A percentile compares a stretch with the other conserved stretches of the same genome.
Evolutionary conservation across 2,888 invertebrate species (phyloP).

Genomic region (Tipula helvola): DNA sequence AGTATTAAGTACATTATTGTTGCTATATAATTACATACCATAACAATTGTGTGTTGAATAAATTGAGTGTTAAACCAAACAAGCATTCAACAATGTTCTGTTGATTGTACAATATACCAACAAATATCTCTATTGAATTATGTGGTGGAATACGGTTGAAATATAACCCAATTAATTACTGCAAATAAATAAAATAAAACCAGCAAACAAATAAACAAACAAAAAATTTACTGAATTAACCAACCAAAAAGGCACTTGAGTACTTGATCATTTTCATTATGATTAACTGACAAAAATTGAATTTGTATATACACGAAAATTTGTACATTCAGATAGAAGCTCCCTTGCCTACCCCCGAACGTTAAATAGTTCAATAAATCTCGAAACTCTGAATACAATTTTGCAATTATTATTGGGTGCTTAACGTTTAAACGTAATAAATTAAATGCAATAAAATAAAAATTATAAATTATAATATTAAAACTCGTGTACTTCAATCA

Average conservation of each 20-base stretch:
- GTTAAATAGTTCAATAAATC: no score
- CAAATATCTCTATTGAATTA: neutral
- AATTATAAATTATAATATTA: neutral
- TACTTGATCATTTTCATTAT: neutral
- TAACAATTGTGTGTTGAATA: neutral
- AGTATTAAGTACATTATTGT: neutral
- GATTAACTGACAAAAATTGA: neutral
- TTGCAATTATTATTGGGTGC: neutral
- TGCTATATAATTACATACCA: neutral
- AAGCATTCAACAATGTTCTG: neutral
- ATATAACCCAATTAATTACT: neutral
- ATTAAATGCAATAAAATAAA: neutral
- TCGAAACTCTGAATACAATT: no score
- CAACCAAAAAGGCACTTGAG: neutral
- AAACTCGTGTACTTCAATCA: neutral
- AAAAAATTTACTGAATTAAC: neutral
- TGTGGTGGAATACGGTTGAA: neutral
- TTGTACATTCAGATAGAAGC: neutral
- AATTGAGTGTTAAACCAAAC: neutral
- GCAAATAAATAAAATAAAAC: neutral
- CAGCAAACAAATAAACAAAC: neutral
- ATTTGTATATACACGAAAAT: neutral
- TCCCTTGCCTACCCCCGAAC: neutral
- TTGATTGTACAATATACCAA: neutral
- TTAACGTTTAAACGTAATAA: neutral